A percentile compares a stretch with the other conserved stretches of the same genome.
Conservation (phyloP, 2,113 vertebrate species). For the Gobius niger region DNA sequence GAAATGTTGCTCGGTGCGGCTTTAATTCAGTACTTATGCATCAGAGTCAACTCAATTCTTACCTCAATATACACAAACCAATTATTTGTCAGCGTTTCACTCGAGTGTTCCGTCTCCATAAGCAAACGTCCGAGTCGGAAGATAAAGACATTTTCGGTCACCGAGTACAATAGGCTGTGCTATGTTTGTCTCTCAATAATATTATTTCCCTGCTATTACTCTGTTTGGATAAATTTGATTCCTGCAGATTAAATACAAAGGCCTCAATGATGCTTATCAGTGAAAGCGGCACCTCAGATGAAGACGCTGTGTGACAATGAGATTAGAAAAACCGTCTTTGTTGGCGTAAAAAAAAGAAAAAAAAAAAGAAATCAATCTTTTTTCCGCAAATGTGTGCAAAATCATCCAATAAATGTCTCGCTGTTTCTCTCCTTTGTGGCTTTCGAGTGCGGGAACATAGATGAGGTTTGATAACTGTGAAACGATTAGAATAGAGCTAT, state of each 20-base stretch:
- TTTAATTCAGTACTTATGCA: too few relatives aligned
- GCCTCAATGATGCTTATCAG: neutral
- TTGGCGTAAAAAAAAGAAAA: neutral
- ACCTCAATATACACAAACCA: too few relatives aligned
- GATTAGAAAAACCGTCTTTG: slow-evolving; percentile 30
- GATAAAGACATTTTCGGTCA: neutral
- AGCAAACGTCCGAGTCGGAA: neutral
- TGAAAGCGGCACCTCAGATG: slow-evolving; percentile 36
- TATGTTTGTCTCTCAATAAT: neutral
- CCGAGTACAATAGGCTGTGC: neutral
- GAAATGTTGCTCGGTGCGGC: too few relatives aligned
- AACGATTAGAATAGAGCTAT: slow-evolving; percentile 14
- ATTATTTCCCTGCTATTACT: neutral
- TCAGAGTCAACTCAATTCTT: too few relatives aligned
- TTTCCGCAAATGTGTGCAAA: neutral
- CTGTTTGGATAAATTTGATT: neutral
- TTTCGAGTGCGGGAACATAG: slow-evolving; percentile 26
- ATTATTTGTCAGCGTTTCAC: too few relatives aligned
- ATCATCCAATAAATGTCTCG: slow-evolving; percentile 13
- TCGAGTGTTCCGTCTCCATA: neutral
- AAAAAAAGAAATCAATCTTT: neutral
- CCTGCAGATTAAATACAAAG: neutral
- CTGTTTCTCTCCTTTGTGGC: slow-evolving; percentile 19
- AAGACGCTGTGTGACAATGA: slow-evolving; percentile 30
- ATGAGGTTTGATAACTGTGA: slow-evolving; percentile 18